Percentiles rank a stretch among this genome's conserved stretches.
These are phyloP conservation scores for Tetrao urogallus DNA, from an alignment of 2,113 vertebrate genomes.

Conservation along the genomic window DNA sequence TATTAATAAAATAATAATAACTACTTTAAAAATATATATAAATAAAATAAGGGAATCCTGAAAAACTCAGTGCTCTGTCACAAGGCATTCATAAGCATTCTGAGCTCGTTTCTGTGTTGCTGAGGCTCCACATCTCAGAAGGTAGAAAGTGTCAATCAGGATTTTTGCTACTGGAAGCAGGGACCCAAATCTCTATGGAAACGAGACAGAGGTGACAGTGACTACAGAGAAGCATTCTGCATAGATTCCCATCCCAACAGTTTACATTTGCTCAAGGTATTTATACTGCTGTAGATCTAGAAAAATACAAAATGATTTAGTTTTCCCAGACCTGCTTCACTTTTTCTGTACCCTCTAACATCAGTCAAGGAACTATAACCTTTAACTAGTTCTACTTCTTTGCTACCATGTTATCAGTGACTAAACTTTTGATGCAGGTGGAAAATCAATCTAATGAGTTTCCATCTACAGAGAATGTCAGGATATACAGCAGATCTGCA, in stretches of 20 bases:
- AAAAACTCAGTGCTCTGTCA: not conserved
- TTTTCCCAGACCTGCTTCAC: not conserved
- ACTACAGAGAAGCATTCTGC: constrained; percentile 27
- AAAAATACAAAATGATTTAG: not conserved
- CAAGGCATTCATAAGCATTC: not conserved
- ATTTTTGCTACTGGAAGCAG: constrained; percentile 39
- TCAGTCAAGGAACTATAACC: not conserved
- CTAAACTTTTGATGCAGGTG: not conserved
- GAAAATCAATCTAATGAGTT: not conserved
- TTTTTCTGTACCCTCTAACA: not conserved
- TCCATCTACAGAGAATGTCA: not conserved
- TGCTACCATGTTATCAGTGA: not conserved
- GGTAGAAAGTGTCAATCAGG: constrained; percentile 47
- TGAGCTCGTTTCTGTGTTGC: constrained; percentile 21
- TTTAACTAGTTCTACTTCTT: not conserved
- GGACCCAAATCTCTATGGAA: constrained; percentile 67
- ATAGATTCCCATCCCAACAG: not conserved
- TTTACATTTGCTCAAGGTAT: not conserved
- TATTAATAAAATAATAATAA: no score
- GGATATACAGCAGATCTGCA: not conserved
- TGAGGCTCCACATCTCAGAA: constrained; percentile 35
- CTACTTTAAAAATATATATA: not conserved
- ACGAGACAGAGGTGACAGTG: constrained; percentile 51
- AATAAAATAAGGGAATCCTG: not conserved
- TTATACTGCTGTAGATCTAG: not conserved